Conservation (phyloP, 2,113 vertebrate species). For the Chrysochloris asiatica region DNA sequence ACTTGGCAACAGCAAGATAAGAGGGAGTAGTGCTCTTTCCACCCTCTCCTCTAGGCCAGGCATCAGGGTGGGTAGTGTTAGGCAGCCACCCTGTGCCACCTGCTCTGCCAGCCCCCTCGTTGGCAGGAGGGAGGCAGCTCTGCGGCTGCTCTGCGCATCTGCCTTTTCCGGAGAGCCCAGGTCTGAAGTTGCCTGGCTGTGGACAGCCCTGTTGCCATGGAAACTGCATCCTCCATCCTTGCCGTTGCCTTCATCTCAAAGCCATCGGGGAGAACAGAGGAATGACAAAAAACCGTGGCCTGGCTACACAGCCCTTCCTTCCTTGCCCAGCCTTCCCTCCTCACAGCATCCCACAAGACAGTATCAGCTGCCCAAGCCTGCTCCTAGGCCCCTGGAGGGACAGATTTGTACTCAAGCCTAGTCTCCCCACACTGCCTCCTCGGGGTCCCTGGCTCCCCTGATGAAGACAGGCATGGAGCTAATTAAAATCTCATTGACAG, state of each 20-base stretch:
- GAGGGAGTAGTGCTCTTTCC: not conserved
- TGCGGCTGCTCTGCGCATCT: slow-evolving; percentile 72
- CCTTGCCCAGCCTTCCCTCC: not conserved
- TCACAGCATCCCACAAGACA: slow-evolving; percentile 12
- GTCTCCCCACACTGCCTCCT: slow-evolving; percentile 30
- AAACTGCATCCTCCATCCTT: slow-evolving; percentile 79
- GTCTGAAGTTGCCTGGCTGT: slow-evolving; percentile 75
- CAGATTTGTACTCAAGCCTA: not conserved
- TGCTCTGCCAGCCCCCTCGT: slow-evolving; percentile 69
- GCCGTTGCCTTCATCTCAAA: slow-evolving; percentile 77
- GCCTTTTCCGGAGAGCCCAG: slow-evolving; percentile 70
- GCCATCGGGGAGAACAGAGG: slow-evolving; percentile 71
- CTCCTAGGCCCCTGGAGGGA: not conserved
- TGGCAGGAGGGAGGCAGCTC: slow-evolving; percentile 66
- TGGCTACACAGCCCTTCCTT: slow-evolving; percentile 24
- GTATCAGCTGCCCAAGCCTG: not conserved
- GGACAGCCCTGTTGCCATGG: slow-evolving; percentile 78
- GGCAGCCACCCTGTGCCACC: slow-evolving; percentile 67
- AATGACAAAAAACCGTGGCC: slow-evolving; percentile 55
- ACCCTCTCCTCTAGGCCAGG: slow-evolving; percentile 22
- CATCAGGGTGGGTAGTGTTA: slow-evolving; percentile 52
- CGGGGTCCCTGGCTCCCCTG: not conserved
- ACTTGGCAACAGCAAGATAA: not conserved
- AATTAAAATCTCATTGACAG: slow-evolving; percentile 82
- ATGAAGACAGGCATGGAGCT: slow-evolving; percentile 58